Conservation (phyloP, 2,797 vertebrate species). For the Lateolabrax maculatus region DNA sequence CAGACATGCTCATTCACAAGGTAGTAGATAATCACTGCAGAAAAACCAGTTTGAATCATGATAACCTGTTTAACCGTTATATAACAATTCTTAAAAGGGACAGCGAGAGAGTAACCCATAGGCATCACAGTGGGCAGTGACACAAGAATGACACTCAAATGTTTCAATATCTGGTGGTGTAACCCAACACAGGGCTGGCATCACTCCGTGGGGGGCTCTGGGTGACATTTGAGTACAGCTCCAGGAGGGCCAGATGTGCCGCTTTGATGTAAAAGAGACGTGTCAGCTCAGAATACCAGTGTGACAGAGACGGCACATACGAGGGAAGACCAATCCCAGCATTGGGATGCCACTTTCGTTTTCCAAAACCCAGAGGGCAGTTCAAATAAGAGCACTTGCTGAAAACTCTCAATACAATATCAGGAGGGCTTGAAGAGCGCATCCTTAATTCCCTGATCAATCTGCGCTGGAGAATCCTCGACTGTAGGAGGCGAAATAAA, state of each 20-base stretch:
- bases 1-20: no score
- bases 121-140: conserved; percentile 55
- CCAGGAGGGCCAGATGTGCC: conserved; percentile 75
- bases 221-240: conserved; percentile 81
- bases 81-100: conserved; percentile 22
- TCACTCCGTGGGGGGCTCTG: conserved; percentile 52
- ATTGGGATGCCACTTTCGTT: conserved; percentile 26
- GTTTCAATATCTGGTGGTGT: conserved; percentile 57
- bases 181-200: conserved; percentile 54
- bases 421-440: conserved; percentile 14
- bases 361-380: conserved; percentile 20
- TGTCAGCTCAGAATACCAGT: conserved; percentile 71
- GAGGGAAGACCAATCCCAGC: conserved; percentile 46
- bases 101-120: conserved; percentile 8
- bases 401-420: conserved; percentile 11
- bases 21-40: neutral
- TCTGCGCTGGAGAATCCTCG: conserved; percentile 45
- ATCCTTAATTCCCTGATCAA: conserved; percentile 36
- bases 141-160: conserved; percentile 53
- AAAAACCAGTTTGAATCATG: neutral
- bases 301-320: conserved; percentile 46
- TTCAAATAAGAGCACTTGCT: conserved; percentile 26
- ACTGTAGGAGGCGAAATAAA: conserved; percentile 53
- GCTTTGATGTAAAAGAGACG: conserved; percentile 76
- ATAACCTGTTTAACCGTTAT: conserved; percentile 15